Conservation (phyloP, 2,888 invertebrate species). For the Cryptocephalus primarius region DNA sequence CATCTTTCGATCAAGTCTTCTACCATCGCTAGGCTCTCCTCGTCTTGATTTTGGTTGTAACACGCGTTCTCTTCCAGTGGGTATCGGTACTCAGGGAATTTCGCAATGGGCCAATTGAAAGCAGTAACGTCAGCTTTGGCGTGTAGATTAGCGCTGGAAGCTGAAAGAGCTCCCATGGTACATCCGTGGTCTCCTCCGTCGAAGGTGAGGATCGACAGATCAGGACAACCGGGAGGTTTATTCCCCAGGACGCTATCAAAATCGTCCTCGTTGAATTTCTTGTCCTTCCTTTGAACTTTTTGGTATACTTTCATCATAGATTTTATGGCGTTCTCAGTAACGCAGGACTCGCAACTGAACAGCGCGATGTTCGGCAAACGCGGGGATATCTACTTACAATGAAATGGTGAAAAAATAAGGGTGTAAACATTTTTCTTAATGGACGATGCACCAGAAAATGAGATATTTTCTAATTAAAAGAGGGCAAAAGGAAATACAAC, state of each 20-base stretch:
- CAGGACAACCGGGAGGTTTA: conserved; percentile 74
- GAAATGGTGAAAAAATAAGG: background rate
- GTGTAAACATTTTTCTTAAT: too few relatives aligned
- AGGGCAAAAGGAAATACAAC: too few relatives aligned
- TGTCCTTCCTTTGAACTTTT: conserved; percentile 59
- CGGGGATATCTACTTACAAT: conserved; percentile 60
- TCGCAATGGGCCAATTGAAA: conserved; percentile 91
- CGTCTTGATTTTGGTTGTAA: conserved; percentile 78
- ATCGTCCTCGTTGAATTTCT: conserved; percentile 64
- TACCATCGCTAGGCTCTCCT: conserved; percentile 53
- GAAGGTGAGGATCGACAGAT: conserved; percentile 75
- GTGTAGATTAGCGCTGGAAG: conserved; percentile 58
- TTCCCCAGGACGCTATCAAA: conserved; percentile 74
- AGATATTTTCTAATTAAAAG: too few relatives aligned
- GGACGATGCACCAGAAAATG: too few relatives aligned
- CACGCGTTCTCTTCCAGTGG: conserved; percentile 68
- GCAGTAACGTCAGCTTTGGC: conserved; percentile 83
- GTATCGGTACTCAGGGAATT: conserved; percentile 86
- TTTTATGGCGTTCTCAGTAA: conserved; percentile 95
- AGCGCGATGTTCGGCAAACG: conserved; percentile 68
- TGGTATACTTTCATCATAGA: conserved; percentile 82
- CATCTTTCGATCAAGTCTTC: conserved; percentile 52
- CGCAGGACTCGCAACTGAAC: conserved; percentile 96
- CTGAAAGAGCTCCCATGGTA: conserved; percentile 72
- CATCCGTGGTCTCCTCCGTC: conserved; percentile 83